phyloP scores from a whole-genome alignment of 2,888 invertebrate genomes.

The Eupithecia exiguata region DNA sequence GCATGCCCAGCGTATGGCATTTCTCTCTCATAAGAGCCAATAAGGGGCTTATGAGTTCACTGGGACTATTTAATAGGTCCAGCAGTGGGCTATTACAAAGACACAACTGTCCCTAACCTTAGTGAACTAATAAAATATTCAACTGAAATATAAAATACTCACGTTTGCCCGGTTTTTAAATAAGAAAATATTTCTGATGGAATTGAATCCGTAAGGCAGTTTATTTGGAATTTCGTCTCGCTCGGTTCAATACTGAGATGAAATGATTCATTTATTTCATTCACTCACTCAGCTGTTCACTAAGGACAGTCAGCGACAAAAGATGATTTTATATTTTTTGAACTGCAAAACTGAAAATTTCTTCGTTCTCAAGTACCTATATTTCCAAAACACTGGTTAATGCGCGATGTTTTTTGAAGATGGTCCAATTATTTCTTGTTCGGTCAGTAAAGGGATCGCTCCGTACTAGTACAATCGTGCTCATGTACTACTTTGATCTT shows the following conservation, averaged over 20 bases:
- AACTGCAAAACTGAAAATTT: no score
- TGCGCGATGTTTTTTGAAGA: no score
- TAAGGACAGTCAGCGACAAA: background rate
- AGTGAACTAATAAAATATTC: background rate
- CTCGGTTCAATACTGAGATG: conserved; percentile 6
- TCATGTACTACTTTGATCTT: no score
- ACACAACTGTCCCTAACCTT: background rate
- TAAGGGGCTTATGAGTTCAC: background rate
- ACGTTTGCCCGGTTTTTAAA: background rate
- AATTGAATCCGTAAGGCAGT: conserved; percentile 6
- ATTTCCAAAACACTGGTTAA: no score
- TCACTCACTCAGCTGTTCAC: conserved; percentile 11
- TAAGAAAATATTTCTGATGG: conserved; percentile 8
- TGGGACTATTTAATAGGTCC: no score
- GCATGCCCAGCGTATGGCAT: background rate
- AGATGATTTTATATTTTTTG: background rate
- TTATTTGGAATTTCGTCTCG: conserved; percentile 5
- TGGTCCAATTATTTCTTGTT: no score
- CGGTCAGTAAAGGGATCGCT: no score
- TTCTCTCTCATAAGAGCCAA: background rate
- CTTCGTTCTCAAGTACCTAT: no score
- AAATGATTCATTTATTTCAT: conserved; percentile 19
- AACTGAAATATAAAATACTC: background rate
- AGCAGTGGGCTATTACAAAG: background rate
- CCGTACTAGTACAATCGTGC: no score